Evolutionary conservation across 2,888 invertebrate species (phyloP), one percentile per base, ranked within the genome.

Genomic region (Tanypteryx hageni): DNA sequence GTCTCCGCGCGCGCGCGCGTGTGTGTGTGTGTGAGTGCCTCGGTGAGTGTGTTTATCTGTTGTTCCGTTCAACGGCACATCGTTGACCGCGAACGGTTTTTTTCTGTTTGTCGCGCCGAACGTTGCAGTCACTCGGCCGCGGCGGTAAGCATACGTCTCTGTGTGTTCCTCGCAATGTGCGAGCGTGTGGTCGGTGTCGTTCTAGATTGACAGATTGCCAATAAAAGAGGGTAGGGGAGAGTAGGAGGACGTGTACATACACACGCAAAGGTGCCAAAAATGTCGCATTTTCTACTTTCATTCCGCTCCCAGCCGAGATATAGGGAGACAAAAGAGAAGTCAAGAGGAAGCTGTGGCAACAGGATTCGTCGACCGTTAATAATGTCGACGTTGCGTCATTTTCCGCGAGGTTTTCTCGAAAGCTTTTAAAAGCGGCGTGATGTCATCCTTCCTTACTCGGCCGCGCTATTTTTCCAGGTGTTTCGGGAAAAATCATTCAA

Each of bases 11-110:
- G 89, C 92, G 22, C 92, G 92, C 92, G 92, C 93, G 94, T 93
- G 93, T 94, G 93, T 93, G 93, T 93, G 93, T 92, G 92, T 76
- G 61, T 93, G 93, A 93, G 92, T 93, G 93, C 86, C 93, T 93
- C 92, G 93, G 93, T 93, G 93, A 76, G 76, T 76, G 93, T 92
- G 92, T 76, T 58, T 93, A 93, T 93, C 92, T 93, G 93, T 86
- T 93, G 76, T 76, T 57, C 64, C 58, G 56, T 91, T 92, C 59
- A 59, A 61, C 57, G 64, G 81, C 83, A 59, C 59, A 58, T 27
- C 89, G 22, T 11, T 68, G 61, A 22, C 82, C 76, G 76, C 76
- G 22, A 13, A 76, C 76, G 22, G 76, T 76, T 27, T 76, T 76
- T 61, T 61, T 44, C 44, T 44, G 44, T 44, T 44, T 44, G 44